Base-by-base conservation (phyloP, 2,888 invertebrate genomes). In the Tolmerus cingulatus region DNA sequence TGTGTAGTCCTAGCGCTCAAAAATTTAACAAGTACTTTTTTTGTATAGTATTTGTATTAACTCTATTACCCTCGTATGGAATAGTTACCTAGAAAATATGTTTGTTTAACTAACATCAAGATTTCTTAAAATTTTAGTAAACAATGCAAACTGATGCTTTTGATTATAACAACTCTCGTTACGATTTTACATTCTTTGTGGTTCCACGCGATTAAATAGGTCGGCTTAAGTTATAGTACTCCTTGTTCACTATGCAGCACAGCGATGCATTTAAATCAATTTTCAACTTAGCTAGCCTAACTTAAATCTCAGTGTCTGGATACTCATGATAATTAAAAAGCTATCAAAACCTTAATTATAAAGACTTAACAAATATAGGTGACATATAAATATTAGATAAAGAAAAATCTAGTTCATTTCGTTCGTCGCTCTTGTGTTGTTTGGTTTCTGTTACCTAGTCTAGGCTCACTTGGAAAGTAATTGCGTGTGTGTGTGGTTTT, bases 31-130 rank as follows among this genome's bases (percentile, higher is more conserved):
- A 79, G 30, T 79, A 57, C 82, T 8, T 30, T 34, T 19, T 78
- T 77, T 19, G 30, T 27, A 76, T 76, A n/a, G 34, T 37, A 40
- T 37, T 76, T 76, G 34, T n/a, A 76, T 76, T 34, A 76, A 34
- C 37, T 76, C 19, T 40, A 40, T 76, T 76, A 76, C 37, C 34
- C 27, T 76, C 40, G 34, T 37, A 76, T 76, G 76, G 76, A 76
- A 76, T 66, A 78, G 78, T 51, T 46, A 30, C 23, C 82, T 82
- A 82, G 81, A 82, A 82, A 82, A 66, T 57, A 66, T 57, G 55
- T 57, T 82, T 57, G 55, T 57, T 82, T 66, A 82, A 82, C 82
- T 82, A 82, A 82, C 82, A 82, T 51, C 82, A 82, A 82, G 82
- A 82, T 82, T 81, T 82, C 37, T 40, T 57, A 57, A 57, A 66